Evolutionary conservation across 2,888 invertebrate genomes (phyloP), one percentile per base, ranked within the genome.

Genomic region (Temnothorax ravouxi): DNA sequence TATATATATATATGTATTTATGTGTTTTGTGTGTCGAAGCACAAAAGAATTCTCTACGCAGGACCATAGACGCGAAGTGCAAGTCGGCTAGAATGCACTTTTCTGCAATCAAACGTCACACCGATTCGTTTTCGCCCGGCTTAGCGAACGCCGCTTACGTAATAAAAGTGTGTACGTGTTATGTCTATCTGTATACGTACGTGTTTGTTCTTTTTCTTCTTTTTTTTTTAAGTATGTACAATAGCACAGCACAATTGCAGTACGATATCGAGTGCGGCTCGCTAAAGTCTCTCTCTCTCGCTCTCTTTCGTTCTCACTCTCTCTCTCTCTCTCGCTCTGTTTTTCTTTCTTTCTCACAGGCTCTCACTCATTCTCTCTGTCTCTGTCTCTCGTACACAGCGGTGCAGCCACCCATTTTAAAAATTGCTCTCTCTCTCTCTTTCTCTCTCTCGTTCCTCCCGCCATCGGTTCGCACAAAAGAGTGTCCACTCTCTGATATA

Each of bases 171-270:
- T 80, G 74, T 72, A 21, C 62, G 52, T 54, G 61, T 61, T 69
- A 61, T 75, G 50, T 81, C 81, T 52, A 62, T 81, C 62, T 81
- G 76, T 61, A 50, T 81, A 62, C 50, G 67, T 56, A 80, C 59
- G 59, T 80, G 66, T 72, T 47, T 67, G 34, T 71, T 50, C 41
- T 67, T 21, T 67, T 52, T 38, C 25, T 61, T 44, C 52, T 76
- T 84, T 86, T 86, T 86, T 86, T 90, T 86, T 87, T 84, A 88
- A 84, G 81, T 90, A 90, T 90, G 83, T 92, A 92, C 91, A 92
- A 92, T 90, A 92, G 92, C 91, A 92, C 91, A 92, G 90, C 91
- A 89, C 90, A 89, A 91, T 90, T 89, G 89, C 91, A 88, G 88
- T 88, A 90, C 90, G 90, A 89, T 91, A 90, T 91, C 90, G 89